phyloP scores from a whole-genome alignment of 1,140 invertebrate genomes.

The Danaus melanippus region DNA sequence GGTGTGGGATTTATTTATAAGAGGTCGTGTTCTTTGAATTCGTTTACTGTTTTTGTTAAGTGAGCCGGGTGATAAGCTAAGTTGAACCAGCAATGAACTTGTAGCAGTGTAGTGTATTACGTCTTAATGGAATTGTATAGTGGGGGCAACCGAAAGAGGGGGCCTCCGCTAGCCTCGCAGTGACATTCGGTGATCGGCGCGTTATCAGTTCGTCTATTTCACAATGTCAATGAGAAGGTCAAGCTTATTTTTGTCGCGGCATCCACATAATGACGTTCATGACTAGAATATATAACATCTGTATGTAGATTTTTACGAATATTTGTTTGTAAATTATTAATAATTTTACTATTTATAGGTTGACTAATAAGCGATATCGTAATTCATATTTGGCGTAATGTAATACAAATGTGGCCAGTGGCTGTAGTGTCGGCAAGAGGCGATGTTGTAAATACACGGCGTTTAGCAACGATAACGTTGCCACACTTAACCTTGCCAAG shows the following conservation, averaged over 20 bases:
- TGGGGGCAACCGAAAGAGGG: slow-evolving; percentile 41
- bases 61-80: slow-evolving; percentile 5
- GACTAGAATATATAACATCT: slow-evolving; percentile 12
- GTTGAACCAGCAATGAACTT: slow-evolving; percentile 48
- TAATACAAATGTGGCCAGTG: slow-evolving; percentile 56
- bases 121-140: slow-evolving; percentile 29
- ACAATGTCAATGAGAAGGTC: slow-evolving; percentile 72
- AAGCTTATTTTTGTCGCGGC: slow-evolving; percentile 55
- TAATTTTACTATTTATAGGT: neutral
- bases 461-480: slow-evolving; percentile 70
- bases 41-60: too few relatives aligned
- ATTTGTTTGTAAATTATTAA: neutral
- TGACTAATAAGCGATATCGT: neutral
- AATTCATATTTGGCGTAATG: slow-evolving; percentile 25
- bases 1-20: too few relatives aligned
- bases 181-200: slow-evolving; percentile 65
- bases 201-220: slow-evolving; percentile 70
- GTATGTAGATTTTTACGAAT: too few relatives aligned
- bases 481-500: slow-evolving; percentile 67
- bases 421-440: slow-evolving; percentile 59
- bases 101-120: slow-evolving; percentile 30
- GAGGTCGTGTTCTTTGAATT: too few relatives aligned
- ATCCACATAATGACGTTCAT: slow-evolving; percentile 34
- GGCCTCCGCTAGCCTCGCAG: slow-evolving; percentile 58
- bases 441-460: slow-evolving; percentile 64